Evolutionary conservation across 1,140 invertebrate genomes (phyloP).

Genomic region (Berghia stephanieae): DNA sequence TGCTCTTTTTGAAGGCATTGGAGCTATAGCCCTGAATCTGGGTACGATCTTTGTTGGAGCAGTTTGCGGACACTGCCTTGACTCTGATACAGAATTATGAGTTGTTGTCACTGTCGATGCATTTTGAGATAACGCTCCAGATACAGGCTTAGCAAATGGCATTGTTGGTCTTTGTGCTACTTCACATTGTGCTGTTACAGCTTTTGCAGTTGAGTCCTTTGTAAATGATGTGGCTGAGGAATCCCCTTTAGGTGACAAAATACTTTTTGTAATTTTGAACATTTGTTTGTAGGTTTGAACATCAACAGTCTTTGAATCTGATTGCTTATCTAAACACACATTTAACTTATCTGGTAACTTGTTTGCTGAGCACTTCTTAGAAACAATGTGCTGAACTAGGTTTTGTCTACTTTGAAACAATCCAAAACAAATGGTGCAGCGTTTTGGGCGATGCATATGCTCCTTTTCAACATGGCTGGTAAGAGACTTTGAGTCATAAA

Average conservation of each 20-base stretch:
- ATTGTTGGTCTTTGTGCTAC: no score
- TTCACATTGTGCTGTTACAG: no score
- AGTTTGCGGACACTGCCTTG: background rate
- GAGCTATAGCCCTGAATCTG: background rate
- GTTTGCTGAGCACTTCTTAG: constrained; percentile 20
- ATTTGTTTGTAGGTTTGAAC: background rate
- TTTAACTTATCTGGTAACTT: background rate
- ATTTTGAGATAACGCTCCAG: no score
- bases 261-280: background rate
- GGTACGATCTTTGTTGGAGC: background rate
- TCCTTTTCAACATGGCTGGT: constrained; percentile 1
- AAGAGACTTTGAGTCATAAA: constrained; percentile 1
- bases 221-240: no score
- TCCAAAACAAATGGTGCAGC: constrained; percentile 16
- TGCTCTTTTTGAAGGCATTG: background rate
- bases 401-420: constrained; percentile 21
- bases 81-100: background rate
- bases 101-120: background rate
- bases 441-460: background rate
- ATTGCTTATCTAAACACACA: constrained; percentile 5
- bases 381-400: constrained; percentile 22
- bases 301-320: background rate
- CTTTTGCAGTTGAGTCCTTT: no score
- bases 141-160: no score
- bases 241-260: no score